phyloP scores from a whole-genome alignment of 2,113 vertebrate species.

The Stictonetta naevosa region DNA sequence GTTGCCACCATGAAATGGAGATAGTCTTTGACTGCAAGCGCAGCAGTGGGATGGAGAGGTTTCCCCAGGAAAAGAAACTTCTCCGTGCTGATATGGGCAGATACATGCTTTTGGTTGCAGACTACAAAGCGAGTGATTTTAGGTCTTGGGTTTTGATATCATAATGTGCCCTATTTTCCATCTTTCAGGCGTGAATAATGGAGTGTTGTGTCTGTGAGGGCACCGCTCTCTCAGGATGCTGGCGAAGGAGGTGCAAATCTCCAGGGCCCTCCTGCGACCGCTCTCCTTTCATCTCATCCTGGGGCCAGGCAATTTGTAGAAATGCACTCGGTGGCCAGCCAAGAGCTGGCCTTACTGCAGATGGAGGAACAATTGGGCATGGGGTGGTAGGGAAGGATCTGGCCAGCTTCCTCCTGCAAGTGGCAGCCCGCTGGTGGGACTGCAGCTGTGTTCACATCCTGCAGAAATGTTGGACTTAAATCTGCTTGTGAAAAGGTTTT shows the following conservation, averaged over 20 bases:
- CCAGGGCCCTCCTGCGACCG: neutral
- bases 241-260: neutral
- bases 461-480: neutral
- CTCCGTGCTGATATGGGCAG: neutral
- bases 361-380: neutral
- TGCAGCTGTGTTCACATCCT: rapidly evolving
- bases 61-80: neutral
- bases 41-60: neutral
- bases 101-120: neutral
- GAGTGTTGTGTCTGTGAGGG: neutral
- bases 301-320: neutral
- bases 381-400: rapidly evolving
- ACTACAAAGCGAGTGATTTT: neutral
- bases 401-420: rapidly evolving
- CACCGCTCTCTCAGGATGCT: neutral
- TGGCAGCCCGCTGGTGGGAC: neutral
- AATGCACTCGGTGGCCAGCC: neutral
- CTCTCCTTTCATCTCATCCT: neutral
- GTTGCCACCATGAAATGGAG: neutral
- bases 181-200: neutral
- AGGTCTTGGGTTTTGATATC: neutral
- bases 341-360: neutral
- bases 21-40: rapidly evolving
- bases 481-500: rapidly evolving
- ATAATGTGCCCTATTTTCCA: neutral